phyloP scores from a whole-genome alignment of 1,140 invertebrate species.

The Mycetomoellerius zeteki region DNA sequence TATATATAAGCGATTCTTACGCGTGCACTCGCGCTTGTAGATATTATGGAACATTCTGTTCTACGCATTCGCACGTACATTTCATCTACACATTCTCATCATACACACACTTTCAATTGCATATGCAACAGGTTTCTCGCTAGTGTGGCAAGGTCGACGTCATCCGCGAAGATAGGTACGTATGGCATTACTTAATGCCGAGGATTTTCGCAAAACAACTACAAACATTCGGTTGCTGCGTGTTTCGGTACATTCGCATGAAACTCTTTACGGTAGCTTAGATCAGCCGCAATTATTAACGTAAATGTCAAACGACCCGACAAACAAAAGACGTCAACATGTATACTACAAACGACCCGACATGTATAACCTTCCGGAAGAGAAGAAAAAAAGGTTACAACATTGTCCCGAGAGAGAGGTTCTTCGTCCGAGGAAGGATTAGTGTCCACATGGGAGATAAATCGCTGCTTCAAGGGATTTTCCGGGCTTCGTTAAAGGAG shows the following conservation, averaged over 20 bases:
- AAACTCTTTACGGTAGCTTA: not conserved
- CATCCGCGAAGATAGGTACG: constrained; percentile 58
- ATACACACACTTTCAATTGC: constrained; percentile 17
- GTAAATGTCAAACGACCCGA: not conserved
- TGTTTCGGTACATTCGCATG: not conserved
- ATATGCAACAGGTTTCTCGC: constrained; percentile 62
- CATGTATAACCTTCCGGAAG: constrained; percentile 1
- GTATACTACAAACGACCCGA: not conserved
- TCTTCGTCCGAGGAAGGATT: constrained; percentile 55
- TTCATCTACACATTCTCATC: constrained; percentile 17
- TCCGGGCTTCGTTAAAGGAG: constrained; percentile 60
- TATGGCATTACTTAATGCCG: constrained; percentile 37
- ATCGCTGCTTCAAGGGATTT: constrained; percentile 63
- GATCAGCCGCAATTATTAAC: constrained; percentile 35
- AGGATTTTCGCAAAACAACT: constrained; percentile 14
- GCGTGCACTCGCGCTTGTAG: constrained; percentile 4
- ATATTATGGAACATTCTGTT: constrained; percentile 42
- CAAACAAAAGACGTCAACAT: not conserved
- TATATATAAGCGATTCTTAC: not conserved
- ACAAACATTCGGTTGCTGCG: not conserved
- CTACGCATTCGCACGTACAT: constrained; percentile 29
- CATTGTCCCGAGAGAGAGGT: not conserved
- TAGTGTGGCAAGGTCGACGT: constrained; percentile 39
- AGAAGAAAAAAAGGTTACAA: not conserved
- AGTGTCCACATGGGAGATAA: constrained; percentile 61